phyloP scores from a whole-genome alignment of 2,888 invertebrate species.

The Heterodera filipjevi region DNA sequence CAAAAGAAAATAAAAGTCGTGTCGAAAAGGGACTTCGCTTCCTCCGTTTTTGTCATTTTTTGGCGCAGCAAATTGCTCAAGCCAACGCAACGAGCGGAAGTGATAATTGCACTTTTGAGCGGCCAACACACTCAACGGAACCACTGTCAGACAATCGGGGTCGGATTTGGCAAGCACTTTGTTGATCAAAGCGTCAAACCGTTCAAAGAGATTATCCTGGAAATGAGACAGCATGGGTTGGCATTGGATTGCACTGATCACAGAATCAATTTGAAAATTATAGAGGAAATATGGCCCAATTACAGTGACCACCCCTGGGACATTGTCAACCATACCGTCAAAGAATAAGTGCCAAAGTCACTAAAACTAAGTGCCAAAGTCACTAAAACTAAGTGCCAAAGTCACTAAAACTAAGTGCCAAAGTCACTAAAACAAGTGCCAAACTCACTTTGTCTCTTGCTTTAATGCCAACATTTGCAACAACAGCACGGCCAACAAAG shows the following conservation, averaged over 20 bases:
- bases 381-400: neutral
- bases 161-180: neutral
- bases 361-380: neutral
- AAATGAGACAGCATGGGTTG: neutral
- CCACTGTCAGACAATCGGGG: neutral
- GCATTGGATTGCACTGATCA: no score
- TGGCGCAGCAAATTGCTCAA: constrained; percentile 24
- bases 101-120: constrained; percentile 25
- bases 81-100: constrained; percentile 27
- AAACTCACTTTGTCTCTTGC: constrained; percentile 13
- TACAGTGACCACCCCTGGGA: no score
- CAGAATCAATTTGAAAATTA: no score
- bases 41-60: no score
- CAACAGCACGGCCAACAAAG: neutral
- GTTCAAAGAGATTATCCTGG: neutral
- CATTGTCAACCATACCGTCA: no score
- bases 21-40: constrained; percentile 6
- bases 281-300: no score
- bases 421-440: neutral
- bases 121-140: constrained; percentile 28
- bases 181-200: constrained; percentile 5
- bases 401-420: neutral
- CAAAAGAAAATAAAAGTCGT: constrained; percentile 20
- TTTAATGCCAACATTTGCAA: neutral
- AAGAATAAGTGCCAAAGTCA: neutral